Percentiles rank a stretch among this genome's conserved stretches.
Conservation (phyloP, 37 sponge, comb jelly and placozoan genomes). For the Halisarca cf. caerulea region DNA sequence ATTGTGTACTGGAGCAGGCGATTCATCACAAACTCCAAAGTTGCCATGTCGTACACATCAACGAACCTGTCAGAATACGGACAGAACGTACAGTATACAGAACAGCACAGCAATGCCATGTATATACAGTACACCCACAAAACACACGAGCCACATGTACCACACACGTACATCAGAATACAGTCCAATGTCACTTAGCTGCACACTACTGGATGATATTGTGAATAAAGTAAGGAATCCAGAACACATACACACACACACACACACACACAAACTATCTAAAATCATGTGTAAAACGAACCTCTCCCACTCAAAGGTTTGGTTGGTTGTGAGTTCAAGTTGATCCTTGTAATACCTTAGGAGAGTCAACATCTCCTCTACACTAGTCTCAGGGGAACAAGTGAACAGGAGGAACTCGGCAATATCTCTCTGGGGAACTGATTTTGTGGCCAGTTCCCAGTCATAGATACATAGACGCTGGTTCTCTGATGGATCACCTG, state of each 20-base stretch:
- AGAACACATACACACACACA: conserved; percentile 6
- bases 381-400: conserved; percentile 29
- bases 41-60: conserved; percentile 40
- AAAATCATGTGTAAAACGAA: neutral
- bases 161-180: conserved; percentile 9
- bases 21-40: conserved; percentile 57
- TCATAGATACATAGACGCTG: conserved; percentile 66
- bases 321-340: conserved; percentile 44
- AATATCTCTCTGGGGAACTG: conserved; percentile 70
- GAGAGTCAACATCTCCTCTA: conserved; percentile 28
- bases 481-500: neutral
- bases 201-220: no score
- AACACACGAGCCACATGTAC: no score
- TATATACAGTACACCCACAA: no score
- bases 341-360: conserved; percentile 51
- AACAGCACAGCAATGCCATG: no score
- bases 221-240: no score
- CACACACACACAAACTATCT: neutral
- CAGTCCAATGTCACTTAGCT: no score
- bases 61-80: no score
- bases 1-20: conserved; percentile 71
- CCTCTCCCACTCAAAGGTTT: conserved; percentile 7
- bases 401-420: conserved; percentile 71
- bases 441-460: conserved; percentile 76
- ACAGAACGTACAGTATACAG: no score